Evolutionary conservation across 2,797 vertebrate genomes (phyloP).

Genomic region (Cynodonichthys magdalenae): DNA sequence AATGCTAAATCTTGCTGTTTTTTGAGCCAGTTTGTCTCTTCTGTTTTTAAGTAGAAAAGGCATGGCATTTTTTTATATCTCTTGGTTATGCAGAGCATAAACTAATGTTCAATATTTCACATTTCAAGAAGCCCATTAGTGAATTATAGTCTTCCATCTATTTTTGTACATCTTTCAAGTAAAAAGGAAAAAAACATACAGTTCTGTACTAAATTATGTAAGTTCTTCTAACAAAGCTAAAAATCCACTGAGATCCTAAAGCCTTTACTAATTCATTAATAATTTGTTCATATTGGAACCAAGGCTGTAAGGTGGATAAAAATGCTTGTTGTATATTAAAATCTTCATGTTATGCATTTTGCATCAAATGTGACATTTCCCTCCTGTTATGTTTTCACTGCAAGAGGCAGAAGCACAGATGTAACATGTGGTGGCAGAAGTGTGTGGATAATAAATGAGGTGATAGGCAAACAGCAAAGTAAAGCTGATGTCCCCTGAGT

Average conservation of each 20-base stretch:
- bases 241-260: slow-evolving; percentile 27
- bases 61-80: slow-evolving; percentile 21
- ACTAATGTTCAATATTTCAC: slow-evolving; percentile 27
- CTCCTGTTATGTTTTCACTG: slow-evolving; percentile 19
- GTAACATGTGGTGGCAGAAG: slow-evolving; percentile 43
- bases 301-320: slow-evolving; percentile 2
- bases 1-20: neutral
- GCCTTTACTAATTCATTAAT: slow-evolving; percentile 15
- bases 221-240: slow-evolving; percentile 48
- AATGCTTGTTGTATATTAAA: slow-evolving; percentile 4
- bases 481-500: slow-evolving; percentile 52
- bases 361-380: neutral
- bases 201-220: slow-evolving; percentile 43
- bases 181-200: neutral
- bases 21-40: neutral
- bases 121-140: slow-evolving; percentile 51
- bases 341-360: slow-evolving; percentile 6
- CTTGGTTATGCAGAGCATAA: slow-evolving; percentile 9
- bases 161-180: slow-evolving; percentile 4
- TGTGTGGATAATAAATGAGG: slow-evolving; percentile 52
- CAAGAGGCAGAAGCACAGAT: slow-evolving; percentile 29
- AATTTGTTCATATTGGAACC: slow-evolving; percentile 12
- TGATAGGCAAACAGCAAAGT: slow-evolving; percentile 54
- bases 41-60: neutral
- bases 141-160: slow-evolving; percentile 31